phyloP scores from a whole-genome alignment of 2,113 vertebrate species.

The Callionymus lyra region DNA sequence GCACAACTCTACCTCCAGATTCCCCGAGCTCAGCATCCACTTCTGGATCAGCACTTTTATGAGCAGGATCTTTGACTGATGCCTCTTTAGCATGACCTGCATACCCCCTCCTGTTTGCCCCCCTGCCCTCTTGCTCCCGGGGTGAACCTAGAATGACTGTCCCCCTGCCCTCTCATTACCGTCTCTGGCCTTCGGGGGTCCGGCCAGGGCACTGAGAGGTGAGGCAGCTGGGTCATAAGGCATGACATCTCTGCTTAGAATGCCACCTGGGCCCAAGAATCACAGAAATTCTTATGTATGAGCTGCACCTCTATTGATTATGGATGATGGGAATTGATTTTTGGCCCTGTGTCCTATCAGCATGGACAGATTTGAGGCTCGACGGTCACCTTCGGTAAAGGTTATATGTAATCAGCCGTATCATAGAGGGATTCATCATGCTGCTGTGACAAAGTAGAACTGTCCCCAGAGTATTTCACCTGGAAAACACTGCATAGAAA shows the following conservation, averaged over 20 bases:
- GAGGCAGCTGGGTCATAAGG: constrained; percentile 20
- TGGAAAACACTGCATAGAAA: not conserved
- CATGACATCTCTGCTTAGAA: constrained; percentile 2
- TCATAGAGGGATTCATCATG: too few relatives aligned
- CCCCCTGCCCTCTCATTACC: constrained; percentile 46
- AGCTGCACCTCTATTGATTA: constrained; percentile 41
- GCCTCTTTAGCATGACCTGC: constrained; percentile 41
- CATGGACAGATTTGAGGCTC: too few relatives aligned
- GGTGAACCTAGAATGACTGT: constrained; percentile 37
- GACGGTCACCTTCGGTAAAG: too few relatives aligned
- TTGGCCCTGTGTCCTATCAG: too few relatives aligned
- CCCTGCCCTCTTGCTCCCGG: constrained; percentile 23
- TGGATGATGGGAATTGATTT: constrained; percentile 33
- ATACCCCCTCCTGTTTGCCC: not conserved
- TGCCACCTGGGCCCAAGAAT: constrained; percentile 10
- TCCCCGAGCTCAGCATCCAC: constrained; percentile 41
- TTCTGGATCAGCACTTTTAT: constrained; percentile 58
- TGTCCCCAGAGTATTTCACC: too few relatives aligned
- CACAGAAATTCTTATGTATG: constrained; percentile 25
- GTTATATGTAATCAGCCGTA: too few relatives aligned
- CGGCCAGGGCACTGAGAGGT: constrained; percentile 27
- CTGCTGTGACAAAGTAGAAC: too few relatives aligned
- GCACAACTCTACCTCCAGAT: constrained; percentile 37
- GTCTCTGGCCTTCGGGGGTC: constrained; percentile 14
- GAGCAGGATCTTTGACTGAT: constrained; percentile 48